Evolutionary conservation across 2,113 vertebrate genomes (phyloP).

Genomic region (Mionectes macconnelli): DNA sequence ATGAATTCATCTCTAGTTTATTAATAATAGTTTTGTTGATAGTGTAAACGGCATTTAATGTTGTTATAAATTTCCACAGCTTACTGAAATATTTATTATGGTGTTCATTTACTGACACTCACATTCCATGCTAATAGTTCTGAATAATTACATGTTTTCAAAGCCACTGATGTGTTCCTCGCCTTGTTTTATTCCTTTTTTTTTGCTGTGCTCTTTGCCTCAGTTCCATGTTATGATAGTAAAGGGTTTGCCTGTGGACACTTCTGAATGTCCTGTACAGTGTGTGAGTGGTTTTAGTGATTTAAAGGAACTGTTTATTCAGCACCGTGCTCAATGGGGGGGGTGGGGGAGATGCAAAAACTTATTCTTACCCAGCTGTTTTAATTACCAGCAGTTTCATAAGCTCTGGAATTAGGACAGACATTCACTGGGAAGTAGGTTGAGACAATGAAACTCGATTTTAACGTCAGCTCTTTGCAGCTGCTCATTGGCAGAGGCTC

Average conservation of each 20-base stretch:
- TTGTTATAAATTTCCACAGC: neutral
- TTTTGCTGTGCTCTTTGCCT: neutral
- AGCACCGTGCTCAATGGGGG: rapidly evolving
- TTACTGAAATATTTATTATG: neutral
- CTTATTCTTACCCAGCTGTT: neutral
- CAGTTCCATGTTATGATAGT: neutral
- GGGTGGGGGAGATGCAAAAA: neutral
- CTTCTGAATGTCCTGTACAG: neutral
- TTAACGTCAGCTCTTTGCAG: neutral
- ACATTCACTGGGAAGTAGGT: neutral
- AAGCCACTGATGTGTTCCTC: neutral
- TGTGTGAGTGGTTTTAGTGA: neutral
- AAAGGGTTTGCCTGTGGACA: neutral
- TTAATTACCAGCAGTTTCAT: neutral
- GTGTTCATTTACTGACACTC: neutral
- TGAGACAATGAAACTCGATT: neutral
- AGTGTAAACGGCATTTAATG: neutral
- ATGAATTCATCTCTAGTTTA: neutral
- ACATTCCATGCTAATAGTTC: neutral
- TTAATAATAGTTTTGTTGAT: neutral
- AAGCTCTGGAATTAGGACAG: neutral
- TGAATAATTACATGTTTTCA: neutral
- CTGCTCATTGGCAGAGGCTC: neutral
- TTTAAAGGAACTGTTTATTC: neutral
- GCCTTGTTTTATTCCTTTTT: neutral